Evolutionary conservation across 2,113 vertebrate genomes (phyloP), one percentile per base, ranked within the genome.

Genomic region (Serinus canaria): DNA sequence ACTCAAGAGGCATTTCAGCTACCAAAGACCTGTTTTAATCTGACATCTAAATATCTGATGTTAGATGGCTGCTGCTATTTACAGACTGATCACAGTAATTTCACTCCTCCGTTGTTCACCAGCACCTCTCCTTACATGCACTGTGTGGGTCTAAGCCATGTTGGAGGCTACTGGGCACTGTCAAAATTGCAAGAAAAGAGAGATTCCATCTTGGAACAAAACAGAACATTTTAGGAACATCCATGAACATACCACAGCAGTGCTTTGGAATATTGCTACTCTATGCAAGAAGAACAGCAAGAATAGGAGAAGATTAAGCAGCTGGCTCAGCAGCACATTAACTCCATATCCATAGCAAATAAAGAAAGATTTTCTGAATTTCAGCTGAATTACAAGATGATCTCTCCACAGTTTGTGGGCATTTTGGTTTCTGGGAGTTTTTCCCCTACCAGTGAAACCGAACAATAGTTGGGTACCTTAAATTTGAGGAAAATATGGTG

Each of bases 231-330:
- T 82, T 2, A 63, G 27, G 35, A 78, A 83, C 18, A 78, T 13
- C 37, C 78, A 12, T 3, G 41, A 66, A 74, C 2, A 6, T 12
- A 44, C 2, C 24, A 66, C 72, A 86, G 46, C 44, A 83, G n/a
- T 49, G 17, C 31, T 80, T 31, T 28, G 39, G 39, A 66, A 24
- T 43, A 83, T 4, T 73, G 35, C 20, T 63, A 27, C 46, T 83
- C 58, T 15, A 77, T 0, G 1, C 6, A 41, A 0, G 33, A 85
- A 20, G 22, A 90, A 83, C 19, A 52, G 41, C 0, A 0, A 76
- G 27, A 19, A 44, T 14, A 33, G 12, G 6, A 11, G 4, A 76
- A 60, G 37, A 55, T 33, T 11, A 63, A 39, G 33, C 18, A 84
- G 30, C 33, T 64, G 39, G 25, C 7, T 28, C 39, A 68, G 6